These are phyloP conservation scores for Trichechus manatus DNA, from an alignment of 2,113 vertebrate species.

Conservation along the genomic window DNA sequence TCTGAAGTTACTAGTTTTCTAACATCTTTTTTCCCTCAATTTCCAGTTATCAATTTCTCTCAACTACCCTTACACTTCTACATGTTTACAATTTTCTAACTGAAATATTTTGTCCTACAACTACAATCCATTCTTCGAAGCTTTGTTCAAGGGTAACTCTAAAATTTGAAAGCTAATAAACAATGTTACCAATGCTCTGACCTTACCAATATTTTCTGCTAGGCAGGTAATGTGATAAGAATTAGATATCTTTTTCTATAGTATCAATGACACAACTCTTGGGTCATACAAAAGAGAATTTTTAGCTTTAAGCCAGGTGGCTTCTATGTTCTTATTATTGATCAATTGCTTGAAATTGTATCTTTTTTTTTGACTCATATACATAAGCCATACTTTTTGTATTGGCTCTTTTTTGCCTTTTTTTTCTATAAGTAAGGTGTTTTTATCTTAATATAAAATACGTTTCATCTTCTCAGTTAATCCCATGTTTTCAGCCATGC, in stretches of 20 bases:
- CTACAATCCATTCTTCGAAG: neutral
- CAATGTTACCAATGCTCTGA: neutral
- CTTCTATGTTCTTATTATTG: neutral
- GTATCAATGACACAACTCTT: neutral
- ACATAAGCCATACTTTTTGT: neutral
- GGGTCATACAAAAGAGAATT: neutral
- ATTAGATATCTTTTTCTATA: neutral
- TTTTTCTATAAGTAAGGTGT: neutral
- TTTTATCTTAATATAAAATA: conserved; percentile 3
- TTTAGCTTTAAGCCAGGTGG: neutral
- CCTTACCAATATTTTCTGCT: neutral
- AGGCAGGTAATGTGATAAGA: neutral
- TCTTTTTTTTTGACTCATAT: neutral
- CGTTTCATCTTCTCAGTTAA: neutral
- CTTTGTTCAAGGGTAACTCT: neutral
- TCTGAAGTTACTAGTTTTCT: neutral
- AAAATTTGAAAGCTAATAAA: neutral
- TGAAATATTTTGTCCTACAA: neutral
- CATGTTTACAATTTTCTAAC: neutral
- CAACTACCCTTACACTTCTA: neutral
- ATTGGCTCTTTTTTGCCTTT: neutral
- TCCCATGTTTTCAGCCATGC: neutral
- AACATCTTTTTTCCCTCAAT: neutral
- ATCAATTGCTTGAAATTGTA: neutral
- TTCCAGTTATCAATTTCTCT: neutral